phyloP scores from a whole-genome alignment of 2,888 invertebrate species.

The Cosmia trapezina region DNA sequence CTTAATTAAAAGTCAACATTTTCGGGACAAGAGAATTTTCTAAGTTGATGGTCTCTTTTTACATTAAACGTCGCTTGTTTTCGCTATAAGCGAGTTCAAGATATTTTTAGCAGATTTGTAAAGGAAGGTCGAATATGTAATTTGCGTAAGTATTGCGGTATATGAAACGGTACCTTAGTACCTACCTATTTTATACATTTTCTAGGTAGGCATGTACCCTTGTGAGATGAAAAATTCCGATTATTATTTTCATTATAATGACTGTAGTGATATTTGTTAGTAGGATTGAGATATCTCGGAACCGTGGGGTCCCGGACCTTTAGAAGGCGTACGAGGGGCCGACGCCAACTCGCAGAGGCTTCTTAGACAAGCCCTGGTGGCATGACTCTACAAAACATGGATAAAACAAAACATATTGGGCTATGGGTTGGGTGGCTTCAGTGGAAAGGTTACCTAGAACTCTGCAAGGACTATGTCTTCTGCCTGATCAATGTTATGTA shows the following conservation, averaged over 20 bases:
- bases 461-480: too few species aligned
- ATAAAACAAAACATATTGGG: too few species aligned
- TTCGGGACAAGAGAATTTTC: constrained; percentile 55
- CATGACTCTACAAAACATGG: too few species aligned
- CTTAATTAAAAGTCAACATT: constrained; percentile 65
- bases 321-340: too few species aligned
- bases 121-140: constrained; percentile 19
- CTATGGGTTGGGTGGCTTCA: too few species aligned
- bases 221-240: not conserved
- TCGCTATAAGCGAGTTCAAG: constrained; percentile 34
- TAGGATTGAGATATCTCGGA: too few species aligned
- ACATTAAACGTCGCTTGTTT: constrained; percentile 52
- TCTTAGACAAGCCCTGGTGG: too few species aligned
- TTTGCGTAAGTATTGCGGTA: constrained; percentile 18
- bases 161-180: not conserved
- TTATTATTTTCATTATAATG: not conserved
- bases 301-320: too few species aligned
- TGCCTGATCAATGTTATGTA: too few species aligned
- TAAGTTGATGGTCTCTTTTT: constrained; percentile 56
- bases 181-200: not conserved
- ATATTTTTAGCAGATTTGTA: constrained; percentile 33
- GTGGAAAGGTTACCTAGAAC: too few species aligned
- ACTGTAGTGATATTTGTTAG: not conserved
- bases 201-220: not conserved
- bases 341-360: too few species aligned